Percentiles rank a stretch among this genome's conserved stretches.
phyloP scores from a whole-genome alignment of 2,888 invertebrate genomes.

The Drosophila vallismaia region DNA sequence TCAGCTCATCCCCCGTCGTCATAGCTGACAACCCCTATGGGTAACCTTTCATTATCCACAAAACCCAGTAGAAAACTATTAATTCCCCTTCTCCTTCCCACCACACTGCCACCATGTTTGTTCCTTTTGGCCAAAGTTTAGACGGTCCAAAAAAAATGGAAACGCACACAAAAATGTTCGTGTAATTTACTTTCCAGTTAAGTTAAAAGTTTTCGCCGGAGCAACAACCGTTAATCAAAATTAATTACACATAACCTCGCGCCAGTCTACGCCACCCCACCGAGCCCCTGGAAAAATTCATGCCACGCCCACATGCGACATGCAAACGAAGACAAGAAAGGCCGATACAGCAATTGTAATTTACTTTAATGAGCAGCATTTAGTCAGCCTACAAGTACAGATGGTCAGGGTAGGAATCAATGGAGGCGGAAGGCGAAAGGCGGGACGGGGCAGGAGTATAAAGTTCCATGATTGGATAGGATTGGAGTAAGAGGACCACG shows the following conservation, averaged over 20 bases:
- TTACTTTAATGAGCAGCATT: constrained; percentile 77
- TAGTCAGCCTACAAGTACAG: constrained; percentile 60
- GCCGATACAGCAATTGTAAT: constrained; percentile 70
- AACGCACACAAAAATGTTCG: constrained; percentile 27
- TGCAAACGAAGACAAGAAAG: constrained; percentile 62
- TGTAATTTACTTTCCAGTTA: constrained; percentile 54
- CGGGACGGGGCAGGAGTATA: not conserved
- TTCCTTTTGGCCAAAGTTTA: constrained; percentile 9
- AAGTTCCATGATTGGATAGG: constrained; percentile 52
- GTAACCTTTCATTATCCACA: constrained; percentile 43
- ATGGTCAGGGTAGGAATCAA: constrained; percentile 7
- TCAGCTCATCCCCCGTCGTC: constrained; percentile 10
- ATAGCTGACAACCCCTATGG: constrained; percentile 32
- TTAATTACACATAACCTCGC: constrained; percentile 67
- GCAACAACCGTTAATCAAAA: constrained; percentile 73
- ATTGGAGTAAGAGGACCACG: constrained; percentile 17
- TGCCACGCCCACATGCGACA: constrained; percentile 71
- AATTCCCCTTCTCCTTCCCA: not conserved
- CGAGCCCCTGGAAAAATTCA: constrained; percentile 16
- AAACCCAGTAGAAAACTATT: constrained; percentile 31
- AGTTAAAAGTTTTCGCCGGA: constrained; percentile 64
- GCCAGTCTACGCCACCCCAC: constrained; percentile 25
- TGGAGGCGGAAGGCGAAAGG: constrained; percentile 14
- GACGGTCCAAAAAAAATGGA: constrained; percentile 25
- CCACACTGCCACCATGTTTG: not conserved